Percentiles rank a stretch among this genome's conserved stretches.
Evolutionary conservation across 2,797 vertebrate species (phyloP).

Genomic region (Tarsius wallacei): DNA sequence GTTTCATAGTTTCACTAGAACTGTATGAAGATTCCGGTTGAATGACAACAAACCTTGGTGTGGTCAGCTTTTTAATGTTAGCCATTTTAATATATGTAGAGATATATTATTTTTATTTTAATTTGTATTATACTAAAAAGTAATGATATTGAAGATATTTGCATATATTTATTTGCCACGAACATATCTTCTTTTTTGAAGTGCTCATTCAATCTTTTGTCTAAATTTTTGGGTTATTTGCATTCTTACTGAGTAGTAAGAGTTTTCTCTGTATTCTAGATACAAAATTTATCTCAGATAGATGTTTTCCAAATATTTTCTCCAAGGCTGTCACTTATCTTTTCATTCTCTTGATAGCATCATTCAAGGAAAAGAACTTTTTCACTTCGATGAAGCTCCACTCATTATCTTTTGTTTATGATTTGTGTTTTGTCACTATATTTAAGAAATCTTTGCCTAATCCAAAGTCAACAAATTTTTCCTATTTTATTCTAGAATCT

Average conservation of each 20-base stretch:
- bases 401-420: background rate
- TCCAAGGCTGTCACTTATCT: background rate
- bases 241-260: background rate
- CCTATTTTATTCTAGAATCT: background rate
- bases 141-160: conserved; percentile 9
- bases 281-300: background rate
- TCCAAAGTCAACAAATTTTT: background rate
- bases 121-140: conserved; percentile 25
- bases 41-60: background rate
- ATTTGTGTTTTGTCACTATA: background rate
- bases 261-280: background rate
- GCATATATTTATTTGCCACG: background rate
- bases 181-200: background rate
- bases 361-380: background rate
- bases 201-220: background rate
- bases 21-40: background rate
- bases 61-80: background rate
- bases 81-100: background rate
- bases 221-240: background rate
- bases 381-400: background rate
- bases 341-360: background rate
- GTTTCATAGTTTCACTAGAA: background rate
- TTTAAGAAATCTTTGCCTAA: background rate
- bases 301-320: background rate
- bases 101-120: background rate